Base-by-base conservation (phyloP, 2,888 invertebrate genomes). In the Nymphalis urticae region DNA sequence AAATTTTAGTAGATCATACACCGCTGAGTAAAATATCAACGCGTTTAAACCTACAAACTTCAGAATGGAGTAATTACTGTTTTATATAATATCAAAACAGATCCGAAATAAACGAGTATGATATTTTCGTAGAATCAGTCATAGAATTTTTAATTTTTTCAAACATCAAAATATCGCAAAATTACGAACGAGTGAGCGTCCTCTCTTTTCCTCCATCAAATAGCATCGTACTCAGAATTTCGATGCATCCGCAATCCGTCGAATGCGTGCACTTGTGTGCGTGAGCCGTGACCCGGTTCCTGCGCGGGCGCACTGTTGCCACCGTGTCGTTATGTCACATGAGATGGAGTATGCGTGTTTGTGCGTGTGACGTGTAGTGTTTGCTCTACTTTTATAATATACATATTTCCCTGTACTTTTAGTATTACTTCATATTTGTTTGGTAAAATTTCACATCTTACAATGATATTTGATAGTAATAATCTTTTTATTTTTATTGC, bases 251-350 rank as follows among this genome's bases (percentile, higher is more conserved):
- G 86, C 86, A 84, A 82, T 82, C 83, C 79, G 76, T 42, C 13
- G 10, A 13, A 42, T 42, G 42, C 32, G 74, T 69, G 65, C 65
- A 61, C 69, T 70, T 72, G 78, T 76, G 80, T 81, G 83, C 77
- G 81, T 74, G 82, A 85, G 80, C 90, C 90, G 77, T 90, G 90
- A 90, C 90, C 90, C 81, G 84, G 84, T 88, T 90, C 42, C 42
- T 67, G 71, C 69, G 60, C 69, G 62, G 42, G 68, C 58, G 67
- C 65, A 73, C 69, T 75, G 77, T 78, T 75, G 79, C 66, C 76
- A 70, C 70, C 32, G 56, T 21, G 17, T 32, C 32, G 56, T 56
- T 36, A 56, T 36, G 88, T 88, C 88, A 88, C 83, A 79, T 75
- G 79, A 80, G 82, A 75, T 79, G 72, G 75, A 75, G 79, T 76